Conservation (phyloP, 2,797 vertebrate species). For the Chelidonichthys spinosus region DNA sequence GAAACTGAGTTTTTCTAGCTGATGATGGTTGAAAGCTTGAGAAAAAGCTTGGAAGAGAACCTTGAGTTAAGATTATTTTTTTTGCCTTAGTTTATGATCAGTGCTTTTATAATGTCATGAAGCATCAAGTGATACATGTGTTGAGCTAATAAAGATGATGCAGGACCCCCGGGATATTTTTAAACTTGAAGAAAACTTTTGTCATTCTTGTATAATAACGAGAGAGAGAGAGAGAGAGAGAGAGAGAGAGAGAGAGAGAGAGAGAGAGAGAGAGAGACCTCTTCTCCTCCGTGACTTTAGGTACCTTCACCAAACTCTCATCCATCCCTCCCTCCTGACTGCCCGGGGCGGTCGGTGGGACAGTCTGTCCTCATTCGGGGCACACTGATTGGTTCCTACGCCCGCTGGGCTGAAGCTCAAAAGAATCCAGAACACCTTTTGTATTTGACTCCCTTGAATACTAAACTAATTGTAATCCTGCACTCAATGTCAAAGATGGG, state of each 20-base stretch:
- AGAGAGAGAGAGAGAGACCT: slow-evolving; percentile 1
- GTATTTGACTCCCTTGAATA: slow-evolving; percentile 76
- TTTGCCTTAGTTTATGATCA: no score
- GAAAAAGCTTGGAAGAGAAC: background rate
- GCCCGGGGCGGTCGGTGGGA: slow-evolving; percentile 69
- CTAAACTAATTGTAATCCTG: slow-evolving; percentile 77
- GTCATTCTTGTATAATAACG: background rate
- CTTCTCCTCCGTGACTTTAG: slow-evolving; percentile 21
- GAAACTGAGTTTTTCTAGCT: background rate
- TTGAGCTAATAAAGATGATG: background rate
- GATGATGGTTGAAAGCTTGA: background rate
- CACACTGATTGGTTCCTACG: slow-evolving; percentile 82
- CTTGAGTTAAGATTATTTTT: background rate
- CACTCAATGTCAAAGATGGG: slow-evolving; percentile 82
- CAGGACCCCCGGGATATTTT: background rate
- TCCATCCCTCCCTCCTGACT: slow-evolving; percentile 50
- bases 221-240: background rate
- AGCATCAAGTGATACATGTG: background rate
- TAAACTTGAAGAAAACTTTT: background rate
- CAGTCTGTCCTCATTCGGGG: slow-evolving; percentile 68
- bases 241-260: background rate
- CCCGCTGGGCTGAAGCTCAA: slow-evolving; percentile 71
- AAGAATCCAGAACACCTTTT: slow-evolving; percentile 81
- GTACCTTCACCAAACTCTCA: slow-evolving; percentile 37
- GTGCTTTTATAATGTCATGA: background rate